These are phyloP conservation scores for Phataginus tricuspis DNA, from an alignment of 2,797 vertebrate species.

Conservation along the genomic window DNA sequence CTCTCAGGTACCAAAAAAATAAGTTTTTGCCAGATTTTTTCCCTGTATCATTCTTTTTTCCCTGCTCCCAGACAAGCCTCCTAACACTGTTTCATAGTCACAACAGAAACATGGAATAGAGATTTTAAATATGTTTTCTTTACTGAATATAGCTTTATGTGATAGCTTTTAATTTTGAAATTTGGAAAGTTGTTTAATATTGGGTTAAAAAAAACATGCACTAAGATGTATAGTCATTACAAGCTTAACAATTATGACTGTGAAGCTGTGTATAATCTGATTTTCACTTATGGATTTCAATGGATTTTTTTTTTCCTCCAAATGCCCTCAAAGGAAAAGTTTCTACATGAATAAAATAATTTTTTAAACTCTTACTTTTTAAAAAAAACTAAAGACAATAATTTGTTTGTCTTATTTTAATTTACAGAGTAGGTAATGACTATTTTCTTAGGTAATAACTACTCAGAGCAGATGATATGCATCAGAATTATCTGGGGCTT, in stretches of 20 bases:
- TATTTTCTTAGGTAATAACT: not conserved
- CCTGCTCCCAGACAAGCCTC: not conserved
- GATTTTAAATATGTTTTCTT: constrained; percentile 5
- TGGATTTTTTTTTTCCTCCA: not conserved
- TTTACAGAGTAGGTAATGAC: not conserved
- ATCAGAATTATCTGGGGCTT: not conserved
- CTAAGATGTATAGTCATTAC: not conserved
- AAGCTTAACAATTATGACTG: not conserved
- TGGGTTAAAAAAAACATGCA: not conserved
- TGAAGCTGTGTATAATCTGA: constrained; percentile 17
- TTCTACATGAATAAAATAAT: not conserved
- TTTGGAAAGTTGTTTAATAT: not conserved
- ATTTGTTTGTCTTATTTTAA: not conserved
- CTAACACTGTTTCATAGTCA: not conserved
- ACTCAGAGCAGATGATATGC: not conserved
- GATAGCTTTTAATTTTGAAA: not conserved
- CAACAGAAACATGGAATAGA: not conserved
- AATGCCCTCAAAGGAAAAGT: not conserved
- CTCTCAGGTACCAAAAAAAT: not conserved
- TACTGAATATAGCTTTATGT: not conserved
- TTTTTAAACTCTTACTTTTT: not conserved
- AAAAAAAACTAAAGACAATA: not conserved
- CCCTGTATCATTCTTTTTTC: not conserved
- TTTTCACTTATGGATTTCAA: constrained; percentile 36
- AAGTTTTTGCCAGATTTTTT: not conserved